Evolutionary conservation across 1,140 invertebrate genomes (phyloP), one percentile per base, ranked within the genome.

Genomic region (Drosophila mojavensis): DNA sequence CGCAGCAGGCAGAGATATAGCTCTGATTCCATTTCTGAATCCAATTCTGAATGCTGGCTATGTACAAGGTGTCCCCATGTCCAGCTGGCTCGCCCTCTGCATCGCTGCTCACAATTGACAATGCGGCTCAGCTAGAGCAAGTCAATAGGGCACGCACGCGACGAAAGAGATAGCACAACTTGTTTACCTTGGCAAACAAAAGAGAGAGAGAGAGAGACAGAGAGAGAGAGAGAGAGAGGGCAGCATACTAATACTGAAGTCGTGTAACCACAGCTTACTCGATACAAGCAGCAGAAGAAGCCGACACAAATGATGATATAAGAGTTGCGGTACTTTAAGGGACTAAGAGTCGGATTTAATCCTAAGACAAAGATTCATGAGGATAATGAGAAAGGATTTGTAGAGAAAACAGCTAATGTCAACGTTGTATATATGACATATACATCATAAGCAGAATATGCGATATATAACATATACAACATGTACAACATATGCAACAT

Each of bases 71-170:
- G 65, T 43, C 43, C 65, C 55, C 28, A 17, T 69, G 55, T 58
- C 50, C 39, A 78, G 66, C 51, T 61, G 28, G 36, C 36, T 33
- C 33, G 33, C 36, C 36, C 11, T 11, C 36, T 36, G 33, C 7
- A 30, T 9, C 33, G 7, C 33, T 59, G 28, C 71, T 70, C 56
- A 81, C 82, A 86, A 86, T 88, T 86, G 83, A 88, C 83, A 88
- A 86, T 86, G 79, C 62, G 79, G 83, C 72, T 78, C 58, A 76
- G 76, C 30, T 66, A 71, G 64, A 65, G 59, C 82, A 76, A 86
- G 82, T 88, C 83, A 86, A 86, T 86, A 86, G 71, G 75, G 82
- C 82, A 85, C 79, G 83, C 83, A 82, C 82, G 63, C 48, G 62
- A 51, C 43, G 48, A 64, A 48, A 45, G 62, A 63, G 61, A 43